These are phyloP conservation scores for Ptychoptera contaminata DNA, from an alignment of 2,888 invertebrate species.

Conservation along the genomic window DNA sequence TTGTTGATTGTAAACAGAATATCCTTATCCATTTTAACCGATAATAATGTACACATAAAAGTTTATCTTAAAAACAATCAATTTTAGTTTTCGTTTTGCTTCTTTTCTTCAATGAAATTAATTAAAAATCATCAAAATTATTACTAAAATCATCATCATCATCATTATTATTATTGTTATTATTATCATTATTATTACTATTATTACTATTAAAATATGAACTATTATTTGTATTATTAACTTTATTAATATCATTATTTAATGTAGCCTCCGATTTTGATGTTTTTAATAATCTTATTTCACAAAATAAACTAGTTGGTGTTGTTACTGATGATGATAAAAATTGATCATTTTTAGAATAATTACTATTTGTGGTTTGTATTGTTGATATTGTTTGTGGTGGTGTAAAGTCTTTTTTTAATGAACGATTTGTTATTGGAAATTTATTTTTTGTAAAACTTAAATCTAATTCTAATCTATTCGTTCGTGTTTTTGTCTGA, in stretches of 20 bases:
- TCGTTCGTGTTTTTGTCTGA: constrained; percentile 25
- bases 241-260: background rate
- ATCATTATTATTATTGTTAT: background rate
- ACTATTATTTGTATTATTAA: constrained; percentile 3
- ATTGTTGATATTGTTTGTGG: constrained; percentile 8
- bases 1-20: too few species aligned
- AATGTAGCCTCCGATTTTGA: constrained; percentile 26
- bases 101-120: too few species aligned
- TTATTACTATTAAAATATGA: constrained; percentile 5
- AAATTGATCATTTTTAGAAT: constrained; percentile 15
- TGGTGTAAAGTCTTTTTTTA: constrained; percentile 11
- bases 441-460: constrained; percentile 43
- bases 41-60: too few species aligned
- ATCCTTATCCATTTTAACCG: too few species aligned
- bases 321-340: constrained; percentile 24
- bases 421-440: constrained; percentile 33
- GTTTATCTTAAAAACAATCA: too few species aligned
- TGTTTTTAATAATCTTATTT: constrained; percentile 25
- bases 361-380: constrained; percentile 7
- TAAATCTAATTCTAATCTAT: constrained; percentile 33
- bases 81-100: too few species aligned
- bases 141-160: too few species aligned
- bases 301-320: constrained; percentile 27
- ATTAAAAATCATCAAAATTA: too few species aligned
- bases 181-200: constrained; percentile 3